phyloP scores from a whole-genome alignment of 1,140 invertebrate species.

The Brachionus angularis region DNA sequence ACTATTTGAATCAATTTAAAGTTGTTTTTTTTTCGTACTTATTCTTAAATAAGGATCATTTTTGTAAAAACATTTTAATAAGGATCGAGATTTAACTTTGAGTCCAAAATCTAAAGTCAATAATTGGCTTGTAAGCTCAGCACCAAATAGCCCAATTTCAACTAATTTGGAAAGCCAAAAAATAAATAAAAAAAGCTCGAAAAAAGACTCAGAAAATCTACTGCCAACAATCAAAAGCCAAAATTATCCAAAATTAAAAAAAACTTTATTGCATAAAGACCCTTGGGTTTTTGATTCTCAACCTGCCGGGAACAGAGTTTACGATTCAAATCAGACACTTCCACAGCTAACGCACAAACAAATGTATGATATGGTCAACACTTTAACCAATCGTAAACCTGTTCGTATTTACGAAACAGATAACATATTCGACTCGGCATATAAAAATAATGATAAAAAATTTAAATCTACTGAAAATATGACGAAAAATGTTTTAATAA shows the following conservation, averaged over 20 bases:
- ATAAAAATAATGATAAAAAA: no score
- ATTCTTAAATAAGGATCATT: not conserved
- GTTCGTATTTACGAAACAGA: slow-evolving; percentile 10
- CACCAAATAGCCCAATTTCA: slow-evolving; percentile 5
- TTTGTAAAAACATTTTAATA: no score
- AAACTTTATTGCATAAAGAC: no score
- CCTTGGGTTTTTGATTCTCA: no score
- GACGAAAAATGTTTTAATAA: not conserved
- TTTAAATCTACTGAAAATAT: not conserved
- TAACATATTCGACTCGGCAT: slow-evolving; percentile 27
- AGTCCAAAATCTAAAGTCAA: slow-evolving; percentile 32
- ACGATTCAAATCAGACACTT: slow-evolving; percentile 11
- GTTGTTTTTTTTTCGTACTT: not conserved
- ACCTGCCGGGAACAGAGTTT: not conserved
- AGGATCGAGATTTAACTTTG: slow-evolving; percentile 25
- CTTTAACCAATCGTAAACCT: slow-evolving; percentile 34
- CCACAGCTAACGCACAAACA: slow-evolving; percentile 19
- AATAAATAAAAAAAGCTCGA: not conserved
- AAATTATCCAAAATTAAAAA: no score
- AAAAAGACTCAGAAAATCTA: no score
- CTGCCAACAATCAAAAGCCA: no score
- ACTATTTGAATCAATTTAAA: slow-evolving; percentile 27
- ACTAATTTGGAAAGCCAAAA: not conserved
- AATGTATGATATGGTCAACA: slow-evolving; percentile 29
- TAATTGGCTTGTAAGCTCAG: slow-evolving; percentile 16